Evolutionary conservation across 2,797 vertebrate species (phyloP), one percentile per base, ranked within the genome.

Genomic region (Nasua narica): DNA sequence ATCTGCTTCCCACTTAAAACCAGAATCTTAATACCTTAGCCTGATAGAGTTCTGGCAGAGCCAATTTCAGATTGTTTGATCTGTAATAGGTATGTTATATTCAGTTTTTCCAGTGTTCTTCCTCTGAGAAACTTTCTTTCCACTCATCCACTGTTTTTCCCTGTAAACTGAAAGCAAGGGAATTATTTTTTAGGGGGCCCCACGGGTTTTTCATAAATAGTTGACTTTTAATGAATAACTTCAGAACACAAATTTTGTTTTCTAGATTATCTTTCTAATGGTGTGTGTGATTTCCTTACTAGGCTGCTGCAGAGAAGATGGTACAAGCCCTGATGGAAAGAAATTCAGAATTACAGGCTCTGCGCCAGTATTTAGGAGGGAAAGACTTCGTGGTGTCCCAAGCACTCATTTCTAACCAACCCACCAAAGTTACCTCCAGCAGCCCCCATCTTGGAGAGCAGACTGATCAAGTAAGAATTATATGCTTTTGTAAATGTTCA

Each of bases 241-340:
- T 72, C 67, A 87, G 18, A 85, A 82, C 29, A 40, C 13, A 91
- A 32, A 37, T 90, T 92, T 83, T 94, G n/a, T 70, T 93, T 84
- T 93, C 32, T 65, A 11, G 27, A 37, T 0, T 74, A 21, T 62
- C 74, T 79, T 70, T 82, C 37, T 92, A 29, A 93, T 46, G 32
- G 72, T 93, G 12, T 3, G 12, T 90, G 16, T 91, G 78, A 70
- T 95, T 95, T 94, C 15, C 77, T 60, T 48, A 84, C 76, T 91
- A 99, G 99, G 98, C 96, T 40, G 98, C 99, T 74, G 98, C 99
- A 7, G 97, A 98, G 92, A 99, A 99, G 90, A 98, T 99, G 81
- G 98, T 98, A 0, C 98, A 98, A 14, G 98, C 99, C 93, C 98
- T 99, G 97, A 90, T 97, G 7, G 99, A 99, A 97, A 99, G 99